Percentiles rank a stretch among this genome's conserved stretches.
phyloP scores from a whole-genome alignment of 1,140 invertebrate genomes.

The Atopsyche davidsoni region DNA sequence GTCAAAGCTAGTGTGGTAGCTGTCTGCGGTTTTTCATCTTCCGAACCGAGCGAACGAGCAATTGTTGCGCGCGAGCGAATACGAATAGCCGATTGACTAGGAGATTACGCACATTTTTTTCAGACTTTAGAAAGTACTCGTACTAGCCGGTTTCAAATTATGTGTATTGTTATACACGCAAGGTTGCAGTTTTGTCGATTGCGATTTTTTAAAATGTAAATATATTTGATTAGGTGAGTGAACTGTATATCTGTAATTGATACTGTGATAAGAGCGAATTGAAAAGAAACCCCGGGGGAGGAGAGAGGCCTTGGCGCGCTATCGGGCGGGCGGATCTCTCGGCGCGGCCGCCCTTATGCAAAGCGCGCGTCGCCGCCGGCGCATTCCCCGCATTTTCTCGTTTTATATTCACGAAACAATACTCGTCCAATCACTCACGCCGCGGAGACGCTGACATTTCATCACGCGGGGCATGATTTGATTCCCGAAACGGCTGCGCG shows the following conservation, averaged over 20 bases:
- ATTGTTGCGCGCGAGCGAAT: too few species aligned
- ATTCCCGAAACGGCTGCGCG: slow-evolving; percentile 13
- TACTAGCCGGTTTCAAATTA: too few species aligned
- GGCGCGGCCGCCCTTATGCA: slow-evolving; percentile 17
- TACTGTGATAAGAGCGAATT: neutral
- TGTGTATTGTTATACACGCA: too few species aligned
- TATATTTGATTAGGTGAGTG: neutral
- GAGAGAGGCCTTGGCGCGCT: neutral
- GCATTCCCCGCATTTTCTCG: slow-evolving; percentile 26
- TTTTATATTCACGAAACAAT: slow-evolving; percentile 30
- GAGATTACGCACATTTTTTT: too few species aligned
- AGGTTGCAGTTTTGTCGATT: too few species aligned
- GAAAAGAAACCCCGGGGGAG: neutral
- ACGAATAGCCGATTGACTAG: too few species aligned
- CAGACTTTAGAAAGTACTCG: too few species aligned
- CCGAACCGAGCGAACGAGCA: too few species aligned
- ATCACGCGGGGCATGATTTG: slow-evolving; percentile 15
- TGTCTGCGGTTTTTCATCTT: too few species aligned
- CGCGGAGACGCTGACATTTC: slow-evolving; percentile 24
- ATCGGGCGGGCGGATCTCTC: neutral
- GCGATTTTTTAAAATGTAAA: too few species aligned
- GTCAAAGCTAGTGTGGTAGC: too few species aligned
- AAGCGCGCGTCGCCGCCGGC: slow-evolving; percentile 18
- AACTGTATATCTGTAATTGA: neutral
- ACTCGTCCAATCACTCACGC: slow-evolving; percentile 30